Base-by-base conservation (phyloP, 2,888 invertebrate species). In the Eristalinus aeneus region DNA sequence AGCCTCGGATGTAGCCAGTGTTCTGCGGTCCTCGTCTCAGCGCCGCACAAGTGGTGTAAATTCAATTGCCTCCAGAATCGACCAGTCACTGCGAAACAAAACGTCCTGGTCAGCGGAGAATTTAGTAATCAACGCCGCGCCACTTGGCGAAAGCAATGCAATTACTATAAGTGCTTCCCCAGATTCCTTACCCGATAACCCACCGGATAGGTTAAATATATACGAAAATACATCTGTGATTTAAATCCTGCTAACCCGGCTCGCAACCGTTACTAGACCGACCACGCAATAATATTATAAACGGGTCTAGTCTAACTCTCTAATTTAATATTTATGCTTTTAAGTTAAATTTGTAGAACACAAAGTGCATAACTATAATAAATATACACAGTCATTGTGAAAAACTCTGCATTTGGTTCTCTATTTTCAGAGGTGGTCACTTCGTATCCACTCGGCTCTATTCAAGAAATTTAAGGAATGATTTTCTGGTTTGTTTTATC, bases 201-300 rank as follows among this genome's bases (percentile, higher is more conserved):
- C 74, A 82, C 79, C 79, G 69, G 86, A 82, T 77, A 83, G 76
- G 56, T 80, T 82, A 76, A 72, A 88, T 88, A 81, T 81, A 79
- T 86, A 88, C 77, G 91, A 91, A 82, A 89, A 88, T 89, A 90
- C 91, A 89, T 91, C 91, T 91, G 91, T 91, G 91, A 91, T 91
- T 90, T 91, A 90, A 91, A 76, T 78, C 73, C 54, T 73, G 73
- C 77, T 77, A 74, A 75, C 78, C 64, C 63, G 64, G 74, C 67
- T 78, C 69, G 76, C 68, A 32, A 16, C 16, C 46, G 16, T 71
- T 53, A 4, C 10, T 73, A 64, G 79, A 75, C 56, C 67, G 77
- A 78, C 32, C 54, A 27, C 73, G 85, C 80, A 85, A 85, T 85
- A 85, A 39, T 39, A 39, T 63, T 27, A 27, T 27, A 27, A 27